A percentile compares a stretch with the other conserved stretches of the same genome.
These are phyloP conservation scores for Gallinago jamesoni DNA, from an alignment of 2,113 vertebrate genomes.

Conservation along the genomic window DNA sequence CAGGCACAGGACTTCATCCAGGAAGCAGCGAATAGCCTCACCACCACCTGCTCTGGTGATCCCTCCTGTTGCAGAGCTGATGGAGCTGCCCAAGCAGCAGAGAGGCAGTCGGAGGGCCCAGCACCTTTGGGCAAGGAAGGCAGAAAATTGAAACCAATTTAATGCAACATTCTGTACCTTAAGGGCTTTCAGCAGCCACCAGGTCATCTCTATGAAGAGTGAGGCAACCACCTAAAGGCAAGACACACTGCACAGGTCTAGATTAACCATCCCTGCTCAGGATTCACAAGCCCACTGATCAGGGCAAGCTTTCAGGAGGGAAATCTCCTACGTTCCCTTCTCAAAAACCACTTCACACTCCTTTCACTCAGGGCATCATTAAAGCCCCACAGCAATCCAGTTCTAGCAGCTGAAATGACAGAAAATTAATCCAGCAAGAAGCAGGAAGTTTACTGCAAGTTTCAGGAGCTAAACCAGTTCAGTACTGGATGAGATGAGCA, in stretches of 20 bases:
- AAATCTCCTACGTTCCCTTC: not conserved
- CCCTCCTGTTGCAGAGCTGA: accelerated
- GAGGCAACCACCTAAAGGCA: not conserved
- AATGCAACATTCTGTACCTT: not conserved
- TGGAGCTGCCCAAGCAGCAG: not conserved
- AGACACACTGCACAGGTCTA: accelerated
- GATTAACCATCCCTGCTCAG: not conserved
- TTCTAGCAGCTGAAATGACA: not conserved
- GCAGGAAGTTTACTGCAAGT: not conserved
- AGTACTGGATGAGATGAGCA: not conserved
- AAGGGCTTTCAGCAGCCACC: not conserved
- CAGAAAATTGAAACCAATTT: not conserved
- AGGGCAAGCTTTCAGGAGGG: not conserved
- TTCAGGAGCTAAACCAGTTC: not conserved
- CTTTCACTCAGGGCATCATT: not conserved
- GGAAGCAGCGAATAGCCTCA: not conserved
- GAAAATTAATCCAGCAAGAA: not conserved
- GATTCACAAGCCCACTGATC: not conserved
- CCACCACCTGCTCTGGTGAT: not conserved
- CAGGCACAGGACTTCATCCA: not conserved
- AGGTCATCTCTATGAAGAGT: not conserved
- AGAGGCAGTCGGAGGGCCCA: accelerated
- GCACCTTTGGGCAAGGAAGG: accelerated
- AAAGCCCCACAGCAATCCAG: not conserved
- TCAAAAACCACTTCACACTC: not conserved